phyloP scores from a whole-genome alignment of 2,888 invertebrate species.

The Phengaris arion region DNA sequence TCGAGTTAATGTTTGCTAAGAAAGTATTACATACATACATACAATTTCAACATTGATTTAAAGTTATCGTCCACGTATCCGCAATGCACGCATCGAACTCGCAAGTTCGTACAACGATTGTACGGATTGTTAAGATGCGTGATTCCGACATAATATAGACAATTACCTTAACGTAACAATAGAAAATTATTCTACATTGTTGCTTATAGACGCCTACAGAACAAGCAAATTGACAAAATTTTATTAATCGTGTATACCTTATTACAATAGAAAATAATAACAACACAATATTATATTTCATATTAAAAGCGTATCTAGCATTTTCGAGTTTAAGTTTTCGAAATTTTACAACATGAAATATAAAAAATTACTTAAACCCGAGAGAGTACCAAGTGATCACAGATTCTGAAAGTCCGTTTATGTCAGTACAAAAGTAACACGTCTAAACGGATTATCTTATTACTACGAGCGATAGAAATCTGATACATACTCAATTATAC shows the following conservation, averaged over 20 bases:
- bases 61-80: neutral
- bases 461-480: slow-evolving; percentile 60
- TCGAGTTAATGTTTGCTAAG: neutral
- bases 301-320: slow-evolving; percentile 56
- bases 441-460: slow-evolving; percentile 68
- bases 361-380: slow-evolving; percentile 72
- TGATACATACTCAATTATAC: slow-evolving; percentile 60
- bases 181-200: no score
- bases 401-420: slow-evolving; percentile 74
- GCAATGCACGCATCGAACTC: no score
- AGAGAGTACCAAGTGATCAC: slow-evolving; percentile 80
- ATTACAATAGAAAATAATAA: slow-evolving; percentile 44
- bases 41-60: neutral
- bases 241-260: neutral
- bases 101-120: no score
- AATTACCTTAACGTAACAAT: no score
- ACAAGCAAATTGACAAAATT: slow-evolving; percentile 8
- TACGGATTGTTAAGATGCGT: no score
- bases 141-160: no score
- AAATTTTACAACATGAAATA: slow-evolving; percentile 58
- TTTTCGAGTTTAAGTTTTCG: slow-evolving; percentile 56
- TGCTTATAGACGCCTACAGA: neutral
- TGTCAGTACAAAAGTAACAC: slow-evolving; percentile 67
- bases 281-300: slow-evolving; percentile 45
- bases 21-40: no score